A percentile compares a stretch with the other conserved stretches of the same genome.
These are phyloP conservation scores for Cyrtonyx montezumae DNA, from an alignment of 2,113 vertebrate genomes.

Conservation along the genomic window DNA sequence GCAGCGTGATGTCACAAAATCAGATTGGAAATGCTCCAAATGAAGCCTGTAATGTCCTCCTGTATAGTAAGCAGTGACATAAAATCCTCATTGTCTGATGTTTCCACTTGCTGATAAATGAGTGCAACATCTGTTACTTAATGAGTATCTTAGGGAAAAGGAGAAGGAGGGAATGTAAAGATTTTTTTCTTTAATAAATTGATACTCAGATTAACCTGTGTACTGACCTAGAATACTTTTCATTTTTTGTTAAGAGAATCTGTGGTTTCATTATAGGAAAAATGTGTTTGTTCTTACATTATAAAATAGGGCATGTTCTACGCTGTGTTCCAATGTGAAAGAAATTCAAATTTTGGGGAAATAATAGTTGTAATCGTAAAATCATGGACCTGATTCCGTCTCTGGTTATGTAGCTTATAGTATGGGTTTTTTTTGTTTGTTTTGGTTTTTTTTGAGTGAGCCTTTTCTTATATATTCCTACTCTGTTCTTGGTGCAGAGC, in stretches of 20 bases:
- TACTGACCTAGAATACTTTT: background rate
- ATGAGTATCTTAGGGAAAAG: background rate
- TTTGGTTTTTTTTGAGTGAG: background rate
- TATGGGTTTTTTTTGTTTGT: background rate
- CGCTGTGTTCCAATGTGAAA: background rate
- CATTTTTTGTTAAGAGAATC: background rate
- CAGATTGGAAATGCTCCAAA: constrained; percentile 43
- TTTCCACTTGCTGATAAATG: constrained; percentile 43
- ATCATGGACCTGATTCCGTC: rapidly evolving
- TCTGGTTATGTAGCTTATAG: background rate
- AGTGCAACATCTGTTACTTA: constrained; percentile 36
- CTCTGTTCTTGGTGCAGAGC: rapidly evolving
- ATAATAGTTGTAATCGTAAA: background rate
- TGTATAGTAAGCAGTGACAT: background rate
- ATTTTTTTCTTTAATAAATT: background rate
- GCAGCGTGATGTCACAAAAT: constrained; percentile 50
- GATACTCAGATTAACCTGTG: background rate
- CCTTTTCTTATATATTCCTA: background rate
- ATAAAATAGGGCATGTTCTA: background rate
- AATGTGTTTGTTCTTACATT: background rate
- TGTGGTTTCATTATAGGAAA: background rate
- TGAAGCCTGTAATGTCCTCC: background rate
- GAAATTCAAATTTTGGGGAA: background rate
- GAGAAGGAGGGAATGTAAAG: background rate
- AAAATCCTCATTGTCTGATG: background rate